Base-by-base conservation (phyloP, 2,888 invertebrate species). In the Apomyelois bistriatella region DNA sequence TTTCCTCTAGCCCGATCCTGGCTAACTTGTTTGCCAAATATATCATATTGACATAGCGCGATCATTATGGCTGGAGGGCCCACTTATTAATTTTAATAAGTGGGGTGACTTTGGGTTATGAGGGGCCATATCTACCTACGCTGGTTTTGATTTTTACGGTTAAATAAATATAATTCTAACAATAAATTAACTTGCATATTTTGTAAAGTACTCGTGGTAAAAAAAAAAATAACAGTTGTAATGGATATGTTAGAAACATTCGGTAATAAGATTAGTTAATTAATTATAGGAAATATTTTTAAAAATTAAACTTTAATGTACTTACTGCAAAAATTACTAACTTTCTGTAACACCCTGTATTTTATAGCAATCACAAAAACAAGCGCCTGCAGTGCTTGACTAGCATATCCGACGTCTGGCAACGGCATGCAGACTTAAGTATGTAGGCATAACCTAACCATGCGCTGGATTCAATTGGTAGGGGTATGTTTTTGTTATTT, bases 61-160 rank as follows among this genome's bases (percentile, higher is more conserved):
- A 83, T 88, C 87, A 86, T 90, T 90, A 79, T 81, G 81, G 78
- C 75, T 78, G 80, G 76, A 83, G 85, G 83, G 82, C 85, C 78
- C 83, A 82, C 84, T 89, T 90, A 89, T 90, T 90, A 89, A 90
- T 88, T 88, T 90, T 89, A 87, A 89, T 89, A 89, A 88, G 82
- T 83, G 77, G 88, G 88, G 87, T 82, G 85, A 82, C 77, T 76
- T 63, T 68, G 60, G 58, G 65, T 76, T 69, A 67, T 73, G 69
- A 75, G 77, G 85, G 82, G 82, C 65, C 78, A 74, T 75, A 78
- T 82, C 82, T 78, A 74, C 67, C 60, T 64, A 68, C 66, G 76
- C 77, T 79, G 79, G 84, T 82, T 81, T 78, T 82, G 88, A 86
- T 89, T 88, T 86, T 84, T 85, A 84, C 76, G 75, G 74, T 74